A percentile compares a stretch with the other conserved stretches of the same genome.
Conservation (phyloP, 2,113 vertebrate species). For the Patagioenas fasciata region DNA sequence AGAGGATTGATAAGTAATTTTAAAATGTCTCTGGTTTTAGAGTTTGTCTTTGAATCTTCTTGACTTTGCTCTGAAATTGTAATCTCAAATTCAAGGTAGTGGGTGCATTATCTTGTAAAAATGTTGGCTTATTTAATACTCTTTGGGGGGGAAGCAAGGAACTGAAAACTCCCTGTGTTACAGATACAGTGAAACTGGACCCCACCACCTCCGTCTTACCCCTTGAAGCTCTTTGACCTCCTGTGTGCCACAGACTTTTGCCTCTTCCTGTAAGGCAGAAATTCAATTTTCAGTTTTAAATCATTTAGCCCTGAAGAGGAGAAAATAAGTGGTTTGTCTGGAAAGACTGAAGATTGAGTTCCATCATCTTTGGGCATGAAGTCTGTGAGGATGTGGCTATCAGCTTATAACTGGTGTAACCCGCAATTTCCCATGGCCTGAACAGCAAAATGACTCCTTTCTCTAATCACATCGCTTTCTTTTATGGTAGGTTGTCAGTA, state of each 20-base stretch:
- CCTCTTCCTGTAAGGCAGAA: background rate
- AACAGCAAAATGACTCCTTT: background rate
- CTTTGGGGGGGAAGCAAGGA: background rate
- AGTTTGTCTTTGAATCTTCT: background rate
- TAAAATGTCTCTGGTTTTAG: background rate
- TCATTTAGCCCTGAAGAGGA: background rate
- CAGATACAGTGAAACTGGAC: background rate
- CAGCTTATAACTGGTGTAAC: background rate
- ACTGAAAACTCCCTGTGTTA: background rate
- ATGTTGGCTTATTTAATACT: background rate
- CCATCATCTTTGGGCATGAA: background rate
- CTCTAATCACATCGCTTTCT: background rate
- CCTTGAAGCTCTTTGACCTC: background rate
- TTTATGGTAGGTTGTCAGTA: background rate
- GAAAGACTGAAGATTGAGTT: background rate
- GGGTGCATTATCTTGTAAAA: background rate
- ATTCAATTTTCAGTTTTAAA: slow-evolving; percentile 15
- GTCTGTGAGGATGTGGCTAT: background rate
- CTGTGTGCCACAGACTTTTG: background rate
- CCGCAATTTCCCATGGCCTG: background rate
- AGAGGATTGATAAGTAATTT: background rate
- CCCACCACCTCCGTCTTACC: background rate
- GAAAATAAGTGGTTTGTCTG: background rate
- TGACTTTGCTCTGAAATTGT: background rate
- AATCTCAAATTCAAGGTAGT: background rate